Conservation (phyloP, 2,797 vertebrate species). For the Ceryle rudis region DNA sequence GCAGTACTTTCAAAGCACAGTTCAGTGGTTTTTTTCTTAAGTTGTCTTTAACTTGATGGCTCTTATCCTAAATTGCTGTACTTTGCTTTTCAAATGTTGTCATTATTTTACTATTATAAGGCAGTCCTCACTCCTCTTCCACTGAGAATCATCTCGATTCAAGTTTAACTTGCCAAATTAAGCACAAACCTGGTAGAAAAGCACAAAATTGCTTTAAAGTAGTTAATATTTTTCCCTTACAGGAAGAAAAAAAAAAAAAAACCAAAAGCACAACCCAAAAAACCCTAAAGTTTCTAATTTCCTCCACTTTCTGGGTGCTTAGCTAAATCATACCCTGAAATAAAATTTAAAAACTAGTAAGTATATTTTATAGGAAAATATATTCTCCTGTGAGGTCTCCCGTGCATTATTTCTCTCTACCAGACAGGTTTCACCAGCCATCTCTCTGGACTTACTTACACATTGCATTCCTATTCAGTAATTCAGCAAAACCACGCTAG, state of each 20-base stretch:
- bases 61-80: background rate
- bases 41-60: background rate
- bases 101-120: background rate
- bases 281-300: background rate
- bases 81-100: background rate
- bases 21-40: background rate
- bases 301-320: background rate
- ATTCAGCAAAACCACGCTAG: background rate
- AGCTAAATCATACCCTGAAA: background rate
- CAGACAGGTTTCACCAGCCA: background rate
- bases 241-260: background rate
- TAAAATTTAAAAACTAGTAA: background rate
- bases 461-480: background rate
- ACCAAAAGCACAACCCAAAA: background rate
- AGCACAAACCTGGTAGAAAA: background rate
- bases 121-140: background rate
- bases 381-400: background rate
- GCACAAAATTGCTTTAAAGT: background rate
- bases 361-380: background rate
- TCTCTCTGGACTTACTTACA: background rate
- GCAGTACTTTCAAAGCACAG: background rate
- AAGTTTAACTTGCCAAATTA: background rate
- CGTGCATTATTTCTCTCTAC: background rate
- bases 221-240: background rate
- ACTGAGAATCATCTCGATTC: background rate